Evolutionary conservation across 2,888 invertebrate species (phyloP), one percentile per base, ranked within the genome.

Genomic region (Drosophila flavopinicola): DNA sequence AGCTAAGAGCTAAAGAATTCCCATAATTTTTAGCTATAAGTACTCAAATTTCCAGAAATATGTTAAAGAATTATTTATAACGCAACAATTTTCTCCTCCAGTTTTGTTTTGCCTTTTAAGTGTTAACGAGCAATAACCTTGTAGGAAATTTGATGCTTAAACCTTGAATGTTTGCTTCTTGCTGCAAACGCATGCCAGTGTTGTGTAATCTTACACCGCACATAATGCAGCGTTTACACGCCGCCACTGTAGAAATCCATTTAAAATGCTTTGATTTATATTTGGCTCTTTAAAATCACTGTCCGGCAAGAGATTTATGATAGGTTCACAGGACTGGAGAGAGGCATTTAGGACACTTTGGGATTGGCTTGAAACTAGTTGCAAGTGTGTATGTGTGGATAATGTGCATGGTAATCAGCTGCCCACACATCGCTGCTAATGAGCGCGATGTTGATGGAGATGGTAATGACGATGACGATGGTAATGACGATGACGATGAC

Each of bases 401-500:
- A 73, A 73, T 73, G 69, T 45, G 54, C 74, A 56, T 71, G 67
- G 42, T 84, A 70, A 80, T 70, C 57, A 67, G 82, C 63, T 78
- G 77, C 66, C 78, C 78, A 75, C 71, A 63, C 65, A 59, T 42
- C 29, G 60, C 52, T 67, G 75, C 52, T 85, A 82, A 82, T 85
- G 85, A 47, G 48, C 56, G 58, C 38, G 29, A 23, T 61, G 45
- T 27, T 32, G 45, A 48, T 25, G 52, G 42, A 10, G 35, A 53
- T 6, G 25, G n/a, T 33, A 37, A 64, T 30, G 58, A 38, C 7
- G 45, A 11, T 23, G 25, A 44, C 29, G 60, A 58, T 67, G 75
- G 49, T 85, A 82, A 82, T 85, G 85, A 47, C 20, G 20, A 20
- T 2, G 20, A 20, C 4, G 20, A 20, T 20, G 20, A 20, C 4